A percentile compares a stretch with the other conserved stretches of the same genome.
These are phyloP conservation scores for Solea solea DNA, from an alignment of 2,113 vertebrate genomes.

Conservation along the genomic window DNA sequence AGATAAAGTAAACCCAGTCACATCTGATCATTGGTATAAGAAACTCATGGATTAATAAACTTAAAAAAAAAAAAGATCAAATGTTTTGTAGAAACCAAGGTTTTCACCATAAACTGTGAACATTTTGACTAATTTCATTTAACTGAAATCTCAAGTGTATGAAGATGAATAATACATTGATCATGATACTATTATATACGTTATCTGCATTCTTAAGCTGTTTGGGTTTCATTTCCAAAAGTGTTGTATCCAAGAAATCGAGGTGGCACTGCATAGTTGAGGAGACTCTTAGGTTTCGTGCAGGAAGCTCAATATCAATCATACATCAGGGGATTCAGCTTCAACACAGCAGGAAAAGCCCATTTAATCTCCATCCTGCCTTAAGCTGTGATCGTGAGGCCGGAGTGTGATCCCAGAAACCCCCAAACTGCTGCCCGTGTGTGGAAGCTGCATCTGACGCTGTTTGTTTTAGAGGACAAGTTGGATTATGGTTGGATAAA, in stretches of 20 bases:
- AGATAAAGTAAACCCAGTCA: constrained; percentile 43
- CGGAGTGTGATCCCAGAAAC: constrained; percentile 30
- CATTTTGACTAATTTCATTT: too few species aligned
- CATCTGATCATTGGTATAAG: constrained; percentile 31
- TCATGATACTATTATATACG: not conserved
- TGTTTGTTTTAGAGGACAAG: constrained; percentile 37
- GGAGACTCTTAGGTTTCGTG: constrained; percentile 7
- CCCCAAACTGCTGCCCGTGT: constrained; percentile 18
- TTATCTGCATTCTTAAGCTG: constrained; percentile 11
- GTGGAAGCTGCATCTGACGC: constrained; percentile 25
- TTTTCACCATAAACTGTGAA: too few species aligned
- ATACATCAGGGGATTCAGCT: not conserved
- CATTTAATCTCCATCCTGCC: constrained; percentile 15
- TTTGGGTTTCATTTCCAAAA: constrained; percentile 4
- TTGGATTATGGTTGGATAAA: constrained; percentile 40
- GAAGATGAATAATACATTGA: too few species aligned
- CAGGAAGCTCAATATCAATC: constrained; percentile 41
- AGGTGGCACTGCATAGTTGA: constrained; percentile 10
- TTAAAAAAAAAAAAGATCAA: too few species aligned
- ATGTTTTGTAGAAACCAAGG: too few species aligned
- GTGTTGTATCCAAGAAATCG: not conserved
- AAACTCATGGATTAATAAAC: too few species aligned
- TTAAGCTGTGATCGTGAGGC: constrained; percentile 8
- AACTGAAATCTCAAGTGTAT: too few species aligned
- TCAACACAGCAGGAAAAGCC: not conserved